phyloP scores from a whole-genome alignment of 1,140 invertebrate species.

The Zaprionus camerounensis region DNA sequence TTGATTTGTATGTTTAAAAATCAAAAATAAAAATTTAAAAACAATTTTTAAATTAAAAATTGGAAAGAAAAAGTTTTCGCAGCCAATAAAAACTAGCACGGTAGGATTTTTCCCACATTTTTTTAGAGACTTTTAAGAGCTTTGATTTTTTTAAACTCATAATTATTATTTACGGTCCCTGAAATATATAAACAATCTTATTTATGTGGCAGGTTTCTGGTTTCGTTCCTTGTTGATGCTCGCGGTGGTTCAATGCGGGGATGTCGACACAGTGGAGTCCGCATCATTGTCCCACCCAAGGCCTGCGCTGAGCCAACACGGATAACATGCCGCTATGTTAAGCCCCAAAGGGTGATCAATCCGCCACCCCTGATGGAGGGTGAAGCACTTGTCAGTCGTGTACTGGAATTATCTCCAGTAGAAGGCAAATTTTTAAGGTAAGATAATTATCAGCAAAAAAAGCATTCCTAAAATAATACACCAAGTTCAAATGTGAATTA shows the following conservation, averaged over 20 bases:
- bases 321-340: conserved; percentile 92
- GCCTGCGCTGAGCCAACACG: conserved; percentile 98
- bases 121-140: too few relatives aligned
- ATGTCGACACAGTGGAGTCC: conserved; percentile 97
- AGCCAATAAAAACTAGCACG: too few relatives aligned
- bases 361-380: conserved; percentile 99
- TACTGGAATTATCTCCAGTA: conserved; percentile 98
- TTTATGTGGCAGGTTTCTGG: conserved; percentile 92
- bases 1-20: too few relatives aligned
- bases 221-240: conserved; percentile 99
- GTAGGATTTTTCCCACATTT: too few relatives aligned
- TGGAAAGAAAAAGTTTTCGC: too few relatives aligned
- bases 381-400: conserved; percentile 97
- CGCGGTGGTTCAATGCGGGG: conserved; percentile 99
- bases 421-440: conserved; percentile 97
- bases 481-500: too few relatives aligned
- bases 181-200: neutral
- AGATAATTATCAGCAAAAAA: neutral
- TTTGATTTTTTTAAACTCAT: too few relatives aligned
- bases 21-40: too few relatives aligned
- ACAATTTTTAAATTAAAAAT: too few relatives aligned
- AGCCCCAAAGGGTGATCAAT: conserved; percentile 96
- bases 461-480: too few relatives aligned
- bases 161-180: too few relatives aligned
- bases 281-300: conserved; percentile 98